phyloP scores from a whole-genome alignment of 2,797 vertebrate species.

The Enteromius thamalakanensis region DNA sequence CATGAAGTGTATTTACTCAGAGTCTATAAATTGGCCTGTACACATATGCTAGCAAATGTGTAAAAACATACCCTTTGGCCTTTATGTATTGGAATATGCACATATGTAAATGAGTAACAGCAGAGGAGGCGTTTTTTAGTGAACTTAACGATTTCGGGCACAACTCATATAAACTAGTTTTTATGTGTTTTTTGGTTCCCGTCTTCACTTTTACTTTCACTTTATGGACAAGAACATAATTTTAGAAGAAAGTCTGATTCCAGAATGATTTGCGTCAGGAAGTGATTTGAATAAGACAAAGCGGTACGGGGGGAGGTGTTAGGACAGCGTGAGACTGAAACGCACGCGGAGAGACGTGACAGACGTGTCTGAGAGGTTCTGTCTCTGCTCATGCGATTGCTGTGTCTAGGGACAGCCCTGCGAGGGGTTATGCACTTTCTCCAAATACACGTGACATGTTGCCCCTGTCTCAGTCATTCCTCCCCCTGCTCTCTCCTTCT shows the following conservation, averaged over 20 bases:
- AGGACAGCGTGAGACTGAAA: slow-evolving; percentile 53
- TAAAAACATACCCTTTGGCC: background rate
- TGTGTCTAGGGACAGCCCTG: slow-evolving; percentile 62
- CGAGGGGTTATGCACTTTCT: slow-evolving; percentile 67
- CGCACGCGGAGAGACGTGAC: slow-evolving; percentile 62
- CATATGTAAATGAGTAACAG: background rate
- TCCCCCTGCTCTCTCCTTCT: slow-evolving; percentile 52
- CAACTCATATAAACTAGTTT: background rate
- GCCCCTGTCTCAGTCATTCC: slow-evolving; percentile 55
- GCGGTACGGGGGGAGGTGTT: slow-evolving; percentile 63
- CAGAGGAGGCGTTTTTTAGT: background rate
- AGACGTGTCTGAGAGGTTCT: slow-evolving; percentile 56
- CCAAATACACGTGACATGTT: slow-evolving; percentile 70
- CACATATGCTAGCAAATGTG: background rate
- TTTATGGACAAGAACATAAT: background rate
- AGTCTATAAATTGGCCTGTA: background rate
- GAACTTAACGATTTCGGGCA: background rate
- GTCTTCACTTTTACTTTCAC: background rate
- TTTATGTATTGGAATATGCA: background rate
- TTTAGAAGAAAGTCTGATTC: slow-evolving; percentile 6
- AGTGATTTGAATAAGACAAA: slow-evolving; percentile 34
- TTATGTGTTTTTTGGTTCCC: background rate
- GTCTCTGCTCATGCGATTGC: slow-evolving; percentile 47
- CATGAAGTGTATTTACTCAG: background rate
- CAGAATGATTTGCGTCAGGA: slow-evolving; percentile 1